Evolutionary conservation across 2,888 invertebrate species (phyloP), one percentile per base, ranked within the genome.

Genomic region (Rotaria macrura): DNA sequence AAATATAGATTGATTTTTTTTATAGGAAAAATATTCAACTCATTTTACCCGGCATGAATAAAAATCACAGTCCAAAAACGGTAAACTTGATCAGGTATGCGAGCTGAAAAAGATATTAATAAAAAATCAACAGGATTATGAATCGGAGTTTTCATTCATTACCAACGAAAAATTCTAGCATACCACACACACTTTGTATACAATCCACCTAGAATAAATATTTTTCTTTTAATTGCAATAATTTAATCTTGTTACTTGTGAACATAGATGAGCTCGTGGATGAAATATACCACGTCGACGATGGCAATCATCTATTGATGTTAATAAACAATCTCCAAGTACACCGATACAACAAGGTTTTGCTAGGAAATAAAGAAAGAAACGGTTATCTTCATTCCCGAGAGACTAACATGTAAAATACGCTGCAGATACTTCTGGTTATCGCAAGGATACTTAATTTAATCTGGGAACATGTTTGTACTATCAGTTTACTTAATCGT

Each of bases 311-410:
- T 96, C 96, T 89, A 94, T 93, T 0, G 97, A 97, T 3, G 96
- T 96, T 89, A 97, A 97, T 85, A 95, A 94, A 90, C 97, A 97
- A 90, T 95, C 95, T 5, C 98, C 96, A 89, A 96, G 95, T 85
- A 96, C 94, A 34, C 92, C 97, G 87, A 96, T 95, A 90, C 99
- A 99, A 91, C 99, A 99, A 0, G 99, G 99, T 90, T 97, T 96
- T 10, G 97, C 99, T 54, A 97, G 94, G 25, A 95, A n/a, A n/a
- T n/a, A 29, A 14, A 17, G 17, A 49, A 49, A 49, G 0, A 49
- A 49, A 17, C 17, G 14, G 49, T 49, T 49, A 14, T 14, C 49
- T 4, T 3, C 0, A 49, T 49, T 17, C 49, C 49, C 17, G 49
- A 1, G 49, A 14, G 3, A 49, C 17, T 14, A 49, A 17, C 5